phyloP scores from a whole-genome alignment of 2,888 invertebrate genomes.

The Dromius quadrimaculatus region DNA sequence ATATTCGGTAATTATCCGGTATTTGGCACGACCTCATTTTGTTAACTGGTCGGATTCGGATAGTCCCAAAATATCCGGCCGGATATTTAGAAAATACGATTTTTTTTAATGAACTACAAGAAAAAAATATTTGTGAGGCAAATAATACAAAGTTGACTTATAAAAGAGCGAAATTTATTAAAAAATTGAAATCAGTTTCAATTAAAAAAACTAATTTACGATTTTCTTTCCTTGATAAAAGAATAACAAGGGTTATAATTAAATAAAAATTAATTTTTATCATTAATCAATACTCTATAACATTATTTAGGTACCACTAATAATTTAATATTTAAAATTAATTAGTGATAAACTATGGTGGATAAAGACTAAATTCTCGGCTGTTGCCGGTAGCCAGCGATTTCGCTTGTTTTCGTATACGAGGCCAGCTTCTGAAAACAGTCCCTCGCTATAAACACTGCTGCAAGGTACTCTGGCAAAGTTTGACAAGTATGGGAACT shows the following conservation, averaged over 20 bases:
- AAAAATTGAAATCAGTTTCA: background rate
- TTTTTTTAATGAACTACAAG: background rate
- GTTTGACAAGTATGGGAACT: conserved; percentile 55
- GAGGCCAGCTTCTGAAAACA: conserved; percentile 58
- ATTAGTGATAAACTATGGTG: conserved; percentile 21
- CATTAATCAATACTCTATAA: no score
- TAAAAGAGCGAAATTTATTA: conserved; percentile 46
- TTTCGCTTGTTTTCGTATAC: conserved; percentile 45
- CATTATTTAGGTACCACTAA: no score
- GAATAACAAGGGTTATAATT: background rate
- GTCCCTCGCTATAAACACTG: conserved; percentile 56
- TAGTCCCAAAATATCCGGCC: conserved; percentile 50
- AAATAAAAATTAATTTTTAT: no score
- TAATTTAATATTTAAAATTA: conserved; percentile 18
- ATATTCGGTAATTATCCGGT: conserved; percentile 5
- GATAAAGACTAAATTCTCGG: conserved; percentile 26
- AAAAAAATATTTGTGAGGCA: background rate
- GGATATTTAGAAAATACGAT: conserved; percentile 44
- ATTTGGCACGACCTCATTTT: conserved; percentile 16
- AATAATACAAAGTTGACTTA: conserved; percentile 3
- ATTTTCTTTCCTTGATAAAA: no score
- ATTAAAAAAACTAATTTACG: background rate
- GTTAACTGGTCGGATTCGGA: conserved; percentile 50
- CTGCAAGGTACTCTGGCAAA: conserved; percentile 54
- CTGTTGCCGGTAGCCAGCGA: background rate